These are phyloP conservation scores for Liolophura sinensis DNA, from an alignment of 1,140 invertebrate genomes.

Conservation along the genomic window DNA sequence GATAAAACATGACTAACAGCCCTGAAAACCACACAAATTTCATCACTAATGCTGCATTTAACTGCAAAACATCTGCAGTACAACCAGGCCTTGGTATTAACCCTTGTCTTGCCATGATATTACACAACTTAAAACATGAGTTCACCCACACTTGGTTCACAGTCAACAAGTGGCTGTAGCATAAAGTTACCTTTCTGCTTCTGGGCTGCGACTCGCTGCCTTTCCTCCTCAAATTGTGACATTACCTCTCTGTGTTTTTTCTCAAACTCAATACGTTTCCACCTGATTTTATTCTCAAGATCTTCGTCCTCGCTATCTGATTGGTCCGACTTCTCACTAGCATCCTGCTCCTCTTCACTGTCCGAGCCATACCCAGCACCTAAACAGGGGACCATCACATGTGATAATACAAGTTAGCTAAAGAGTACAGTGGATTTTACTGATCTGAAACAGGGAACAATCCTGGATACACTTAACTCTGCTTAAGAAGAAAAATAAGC, in stretches of 20 bases:
- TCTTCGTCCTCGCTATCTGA: slow-evolving; percentile 20
- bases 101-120: no score
- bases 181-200: not conserved
- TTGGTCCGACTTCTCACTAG: slow-evolving; percentile 21
- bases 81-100: no score
- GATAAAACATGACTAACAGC: no score
- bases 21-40: no score
- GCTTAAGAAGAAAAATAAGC: no score
- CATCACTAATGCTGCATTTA: no score
- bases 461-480: no score
- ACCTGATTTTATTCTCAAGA: slow-evolving; percentile 34
- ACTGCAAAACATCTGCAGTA: no score
- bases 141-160: not conserved
- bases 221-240: slow-evolving; percentile 25
- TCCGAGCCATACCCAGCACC: slow-evolving; percentile 47
- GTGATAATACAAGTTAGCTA: no score
- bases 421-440: no score
- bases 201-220: not conserved
- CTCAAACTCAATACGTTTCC: slow-evolving; percentile 30
- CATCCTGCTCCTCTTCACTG: slow-evolving; percentile 30
- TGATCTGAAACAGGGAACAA: no score
- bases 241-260: slow-evolving; percentile 21
- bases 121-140: not conserved
- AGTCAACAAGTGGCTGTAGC: not conserved
- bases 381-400: slow-evolving; percentile 9